A percentile compares a stretch with the other conserved stretches of the same genome.
Evolutionary conservation across 2,888 invertebrate genomes (phyloP).

Genomic region (Gymnocheta viridis): DNA sequence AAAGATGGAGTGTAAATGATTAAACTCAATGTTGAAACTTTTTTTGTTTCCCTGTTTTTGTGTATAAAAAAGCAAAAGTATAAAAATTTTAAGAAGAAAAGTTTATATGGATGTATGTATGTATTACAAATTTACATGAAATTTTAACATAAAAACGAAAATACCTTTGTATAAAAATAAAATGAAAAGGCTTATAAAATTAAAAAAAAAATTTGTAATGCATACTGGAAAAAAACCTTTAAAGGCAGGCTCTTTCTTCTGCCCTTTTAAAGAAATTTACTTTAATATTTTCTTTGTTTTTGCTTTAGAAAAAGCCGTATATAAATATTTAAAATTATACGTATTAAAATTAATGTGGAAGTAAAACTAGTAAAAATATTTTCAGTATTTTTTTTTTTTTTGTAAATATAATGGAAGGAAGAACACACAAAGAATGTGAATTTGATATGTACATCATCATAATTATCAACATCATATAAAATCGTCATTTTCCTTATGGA

Average conservation of each 20-base stretch:
- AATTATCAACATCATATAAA: slow-evolving; percentile 27
- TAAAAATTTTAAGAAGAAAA: slow-evolving; percentile 7
- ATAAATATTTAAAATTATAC: slow-evolving; percentile 10
- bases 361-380: background rate
- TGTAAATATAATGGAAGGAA: slow-evolving; percentile 17
- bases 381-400: background rate
- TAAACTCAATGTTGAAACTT: slow-evolving; percentile 35
- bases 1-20: slow-evolving; percentile 41
- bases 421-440: slow-evolving; percentile 24
- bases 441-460: slow-evolving; percentile 51
- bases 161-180: slow-evolving; percentile 1
- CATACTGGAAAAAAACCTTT: background rate
- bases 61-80: slow-evolving; percentile 50
- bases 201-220: slow-evolving; percentile 30
- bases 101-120: background rate
- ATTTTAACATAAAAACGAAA: slow-evolving; percentile 6
- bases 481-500: slow-evolving; percentile 55
- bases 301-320: slow-evolving; percentile 5
- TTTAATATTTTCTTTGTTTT: slow-evolving; percentile 40
- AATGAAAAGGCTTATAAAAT: slow-evolving; percentile 16
- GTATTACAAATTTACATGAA: background rate
- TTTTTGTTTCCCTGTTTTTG: slow-evolving; percentile 22
- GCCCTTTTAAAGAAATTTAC: slow-evolving; percentile 13
- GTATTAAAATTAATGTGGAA: background rate
- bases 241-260: slow-evolving; percentile 3